phyloP scores from a whole-genome alignment of 2,113 vertebrate species.

The Blennius ocellaris region DNA sequence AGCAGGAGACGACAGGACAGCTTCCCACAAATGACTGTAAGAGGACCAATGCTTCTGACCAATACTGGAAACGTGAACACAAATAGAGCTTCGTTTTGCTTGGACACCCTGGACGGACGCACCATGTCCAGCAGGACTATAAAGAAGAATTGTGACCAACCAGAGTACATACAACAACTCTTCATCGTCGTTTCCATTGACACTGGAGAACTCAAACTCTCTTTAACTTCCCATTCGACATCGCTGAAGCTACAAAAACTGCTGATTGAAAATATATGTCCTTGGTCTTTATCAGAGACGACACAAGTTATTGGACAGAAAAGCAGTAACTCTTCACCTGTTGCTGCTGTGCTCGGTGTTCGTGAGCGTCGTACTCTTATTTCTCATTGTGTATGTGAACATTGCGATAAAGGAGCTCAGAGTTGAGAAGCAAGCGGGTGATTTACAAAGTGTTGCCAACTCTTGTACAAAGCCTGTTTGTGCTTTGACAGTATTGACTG shows the following conservation, averaged over 20 bases:
- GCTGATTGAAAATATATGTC: conserved; percentile 37
- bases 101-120: conserved; percentile 43
- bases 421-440: conserved; percentile 24
- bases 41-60: conserved; percentile 62
- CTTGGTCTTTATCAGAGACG: conserved; percentile 40
- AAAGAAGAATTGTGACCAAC: conserved; percentile 12
- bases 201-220: no score
- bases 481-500: conserved; percentile 51
- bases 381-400: conserved; percentile 62
- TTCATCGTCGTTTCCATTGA: conserved; percentile 33
- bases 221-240: conserved; percentile 1
- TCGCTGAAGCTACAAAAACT: conserved; percentile 33
- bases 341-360: conserved; percentile 64
- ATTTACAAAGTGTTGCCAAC: neutral
- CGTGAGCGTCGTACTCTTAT: conserved; percentile 49
- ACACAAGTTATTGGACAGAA: conserved; percentile 22
- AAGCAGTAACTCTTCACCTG: conserved; percentile 47
- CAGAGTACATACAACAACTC: conserved; percentile 27
- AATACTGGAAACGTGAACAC: conserved; percentile 57
- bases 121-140: conserved; percentile 47
- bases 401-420: conserved; percentile 15
- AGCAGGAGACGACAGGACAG: conserved; percentile 46
- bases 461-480: conserved; percentile 15
- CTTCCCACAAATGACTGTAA: conserved; percentile 66
- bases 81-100: conserved; percentile 48